These are phyloP conservation scores for Mixornis gularis DNA, from an alignment of 2,113 vertebrate genomes.

Conservation along the genomic window DNA sequence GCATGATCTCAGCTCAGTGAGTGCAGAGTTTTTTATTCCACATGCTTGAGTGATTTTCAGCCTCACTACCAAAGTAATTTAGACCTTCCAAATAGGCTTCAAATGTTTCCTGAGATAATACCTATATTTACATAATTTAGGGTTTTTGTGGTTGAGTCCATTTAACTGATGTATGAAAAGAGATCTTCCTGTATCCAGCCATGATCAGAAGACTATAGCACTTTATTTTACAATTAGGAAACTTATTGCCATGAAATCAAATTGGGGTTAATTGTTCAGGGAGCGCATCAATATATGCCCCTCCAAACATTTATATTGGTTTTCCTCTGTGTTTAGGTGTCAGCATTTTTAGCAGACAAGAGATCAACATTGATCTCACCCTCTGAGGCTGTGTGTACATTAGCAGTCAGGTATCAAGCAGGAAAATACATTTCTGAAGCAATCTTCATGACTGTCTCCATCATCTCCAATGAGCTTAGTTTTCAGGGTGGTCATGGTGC, in stretches of 20 bases:
- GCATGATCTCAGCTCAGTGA: neutral
- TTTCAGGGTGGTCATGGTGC: neutral
- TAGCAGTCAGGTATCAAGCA: neutral
- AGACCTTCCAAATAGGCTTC: neutral
- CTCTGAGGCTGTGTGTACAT: neutral
- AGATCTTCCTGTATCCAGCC: neutral
- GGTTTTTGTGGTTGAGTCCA: neutral
- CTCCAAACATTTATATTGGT: neutral
- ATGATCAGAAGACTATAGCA: neutral
- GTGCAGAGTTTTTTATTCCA: neutral
- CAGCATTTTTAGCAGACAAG: neutral
- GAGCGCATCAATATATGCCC: neutral
- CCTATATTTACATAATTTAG: neutral
- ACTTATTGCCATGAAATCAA: neutral
- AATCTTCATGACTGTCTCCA: neutral
- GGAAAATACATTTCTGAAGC: neutral
- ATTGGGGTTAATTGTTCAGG: slow-evolving; percentile 4
- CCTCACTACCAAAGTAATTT: neutral
- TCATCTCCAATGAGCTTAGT: neutral
- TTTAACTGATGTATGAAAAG: neutral
- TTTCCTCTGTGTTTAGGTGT: neutral
- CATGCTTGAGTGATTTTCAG: neutral
- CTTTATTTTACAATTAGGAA: slow-evolving; percentile 6
- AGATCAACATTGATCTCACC: neutral
- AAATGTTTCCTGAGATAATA: neutral